Conservation (phyloP, 2,888 invertebrate genomes). For the Dolichomitus sp. region DNA sequence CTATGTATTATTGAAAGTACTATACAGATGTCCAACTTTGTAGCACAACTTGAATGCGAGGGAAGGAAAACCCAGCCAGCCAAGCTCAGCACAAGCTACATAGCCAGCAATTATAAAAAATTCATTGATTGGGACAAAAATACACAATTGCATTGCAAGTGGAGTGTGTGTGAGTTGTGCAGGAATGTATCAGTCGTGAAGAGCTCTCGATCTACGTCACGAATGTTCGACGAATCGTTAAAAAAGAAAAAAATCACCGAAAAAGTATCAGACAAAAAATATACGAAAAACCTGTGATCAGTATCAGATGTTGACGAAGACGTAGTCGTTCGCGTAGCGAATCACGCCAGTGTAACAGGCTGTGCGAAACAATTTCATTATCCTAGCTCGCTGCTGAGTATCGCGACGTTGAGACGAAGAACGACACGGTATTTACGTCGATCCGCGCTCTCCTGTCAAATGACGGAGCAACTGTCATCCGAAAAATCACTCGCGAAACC, state of each 20-base stretch:
- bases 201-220: constrained; percentile 25
- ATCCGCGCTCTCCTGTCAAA: constrained; percentile 60
- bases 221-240: not conserved
- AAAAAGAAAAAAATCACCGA: not conserved
- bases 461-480: constrained; percentile 55
- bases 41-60: no score
- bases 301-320: constrained; percentile 60
- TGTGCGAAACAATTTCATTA: constrained; percentile 59
- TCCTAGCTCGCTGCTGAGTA: constrained; percentile 39
- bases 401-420: not conserved
- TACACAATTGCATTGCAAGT: constrained; percentile 3
- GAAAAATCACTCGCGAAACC: constrained; percentile 55
- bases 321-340: constrained; percentile 52
- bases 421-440: constrained; percentile 54
- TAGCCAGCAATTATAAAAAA: not conserved
- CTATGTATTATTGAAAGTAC: no score
- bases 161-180: not conserved
- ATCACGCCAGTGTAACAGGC: constrained; percentile 32
- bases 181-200: not conserved
- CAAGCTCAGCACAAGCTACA: not conserved
- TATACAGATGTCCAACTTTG: no score
- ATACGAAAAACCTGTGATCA: constrained; percentile 40
- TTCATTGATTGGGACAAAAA: constrained; percentile 26
- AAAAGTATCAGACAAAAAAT: constrained; percentile 20
- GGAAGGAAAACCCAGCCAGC: no score